Evolutionary conservation across 2,113 vertebrate genomes (phyloP).

Genomic region (Ahaetulla prasina): DNA sequence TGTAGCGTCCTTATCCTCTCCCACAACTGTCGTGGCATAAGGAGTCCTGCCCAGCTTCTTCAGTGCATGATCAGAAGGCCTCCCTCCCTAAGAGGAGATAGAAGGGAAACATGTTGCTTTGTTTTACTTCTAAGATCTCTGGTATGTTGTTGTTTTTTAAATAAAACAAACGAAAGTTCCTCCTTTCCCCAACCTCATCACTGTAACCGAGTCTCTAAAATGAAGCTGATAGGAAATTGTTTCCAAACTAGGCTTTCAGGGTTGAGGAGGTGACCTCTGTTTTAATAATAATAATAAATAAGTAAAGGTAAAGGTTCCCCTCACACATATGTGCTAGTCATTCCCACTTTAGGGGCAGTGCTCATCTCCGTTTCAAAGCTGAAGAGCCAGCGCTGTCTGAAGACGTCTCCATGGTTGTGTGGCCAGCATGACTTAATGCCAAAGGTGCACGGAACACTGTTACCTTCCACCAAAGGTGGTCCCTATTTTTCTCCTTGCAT

Average conservation of each 20-base stretch:
- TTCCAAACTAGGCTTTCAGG: background rate
- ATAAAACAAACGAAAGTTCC: constrained; percentile 24
- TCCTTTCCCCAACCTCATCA: background rate
- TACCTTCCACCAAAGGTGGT: too few species aligned
- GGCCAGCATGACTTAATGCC: too few species aligned
- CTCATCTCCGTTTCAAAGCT: too few species aligned
- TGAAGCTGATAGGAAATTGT: constrained; percentile 52
- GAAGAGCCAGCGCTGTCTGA: too few species aligned
- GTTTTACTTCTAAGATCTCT: constrained; percentile 16
- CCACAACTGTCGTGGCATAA: constrained; percentile 32
- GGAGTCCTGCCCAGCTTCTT: constrained; percentile 43
- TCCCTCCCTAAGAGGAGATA: constrained; percentile 39
- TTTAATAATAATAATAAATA: background rate
- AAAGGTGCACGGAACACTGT: too few species aligned
- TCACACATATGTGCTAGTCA: too few species aligned
- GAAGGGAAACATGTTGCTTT: constrained; percentile 46
- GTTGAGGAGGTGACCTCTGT: background rate
- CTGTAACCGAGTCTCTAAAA: constrained; percentile 23
- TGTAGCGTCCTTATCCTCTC: background rate
- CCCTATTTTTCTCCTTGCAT: too few species aligned
- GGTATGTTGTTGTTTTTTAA: constrained; percentile 12
- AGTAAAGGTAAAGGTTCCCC: too few species aligned
- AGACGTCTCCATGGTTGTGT: too few species aligned
- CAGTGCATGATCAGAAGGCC: constrained; percentile 38
- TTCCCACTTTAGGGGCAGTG: too few species aligned